phyloP scores from a whole-genome alignment of 2,888 invertebrate genomes.

The Nysson spinosus region DNA sequence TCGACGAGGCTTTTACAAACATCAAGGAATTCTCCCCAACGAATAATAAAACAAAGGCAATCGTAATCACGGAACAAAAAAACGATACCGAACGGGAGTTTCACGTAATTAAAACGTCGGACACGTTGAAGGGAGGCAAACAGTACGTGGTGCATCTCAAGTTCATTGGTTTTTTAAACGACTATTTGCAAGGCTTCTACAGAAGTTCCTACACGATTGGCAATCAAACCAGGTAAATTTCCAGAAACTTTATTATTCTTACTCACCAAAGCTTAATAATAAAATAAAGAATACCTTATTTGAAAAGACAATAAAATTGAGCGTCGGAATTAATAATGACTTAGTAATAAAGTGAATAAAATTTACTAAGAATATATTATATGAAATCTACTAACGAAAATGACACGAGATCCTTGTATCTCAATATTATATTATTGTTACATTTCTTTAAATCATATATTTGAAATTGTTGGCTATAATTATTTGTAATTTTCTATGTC shows the following conservation, averaged over 20 bases:
- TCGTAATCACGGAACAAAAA: conserved; percentile 76
- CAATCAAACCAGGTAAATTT: conserved; percentile 83
- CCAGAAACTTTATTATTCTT: conserved; percentile 14
- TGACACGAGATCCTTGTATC: too few relatives aligned
- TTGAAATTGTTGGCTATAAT: too few relatives aligned
- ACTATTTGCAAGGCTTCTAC: conserved; percentile 89
- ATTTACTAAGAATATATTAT: too few relatives aligned
- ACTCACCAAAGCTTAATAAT: conserved; percentile 10
- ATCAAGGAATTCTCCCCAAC: conserved; percentile 73
- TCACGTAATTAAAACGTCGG: conserved; percentile 82
- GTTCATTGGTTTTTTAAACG: conserved; percentile 86
- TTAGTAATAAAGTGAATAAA: too few relatives aligned
- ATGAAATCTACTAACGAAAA: too few relatives aligned
- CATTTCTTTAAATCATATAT: too few relatives aligned
- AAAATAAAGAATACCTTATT: too few relatives aligned
- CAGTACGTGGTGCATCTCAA: conserved; percentile 84
- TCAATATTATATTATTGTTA: too few relatives aligned
- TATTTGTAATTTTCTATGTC: too few relatives aligned
- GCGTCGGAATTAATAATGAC: too few relatives aligned
- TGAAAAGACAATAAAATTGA: too few relatives aligned
- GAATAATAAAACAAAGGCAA: conserved; percentile 47
- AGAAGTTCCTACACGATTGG: conserved; percentile 87
- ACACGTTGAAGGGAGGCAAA: conserved; percentile 80
- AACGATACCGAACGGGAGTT: conserved; percentile 84
- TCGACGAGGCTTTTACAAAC: conserved; percentile 80